Conservation (phyloP, 1,140 invertebrate genomes). For the Trachymyrmex septentrionalis region DNA sequence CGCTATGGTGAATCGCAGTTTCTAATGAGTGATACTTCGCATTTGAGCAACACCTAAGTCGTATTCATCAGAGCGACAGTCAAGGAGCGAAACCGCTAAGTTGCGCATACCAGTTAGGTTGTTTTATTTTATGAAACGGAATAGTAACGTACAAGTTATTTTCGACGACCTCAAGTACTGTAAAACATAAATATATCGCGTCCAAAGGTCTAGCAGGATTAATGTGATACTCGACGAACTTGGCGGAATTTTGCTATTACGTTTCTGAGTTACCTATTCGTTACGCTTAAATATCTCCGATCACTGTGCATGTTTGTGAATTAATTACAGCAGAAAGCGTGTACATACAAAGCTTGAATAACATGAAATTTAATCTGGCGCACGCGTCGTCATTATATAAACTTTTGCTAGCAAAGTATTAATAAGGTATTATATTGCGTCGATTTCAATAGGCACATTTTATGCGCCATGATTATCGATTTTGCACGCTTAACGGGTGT, state of each 20-base stretch:
- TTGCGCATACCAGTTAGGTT: not conserved
- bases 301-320: not conserved
- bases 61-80: slow-evolving; percentile 17
- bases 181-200: slow-evolving; percentile 38
- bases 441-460: not conserved
- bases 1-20: not conserved
- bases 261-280: slow-evolving; percentile 14
- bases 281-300: slow-evolving; percentile 11
- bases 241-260: slow-evolving; percentile 4
- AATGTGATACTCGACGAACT: not conserved
- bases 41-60: slow-evolving; percentile 31
- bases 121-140: slow-evolving; percentile 12
- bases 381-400: slow-evolving; percentile 5
- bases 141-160: slow-evolving; percentile 18
- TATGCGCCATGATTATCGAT: slow-evolving; percentile 20
- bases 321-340: slow-evolving; percentile 8
- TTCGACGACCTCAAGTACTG: slow-evolving; percentile 12
- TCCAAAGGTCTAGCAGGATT: not conserved
- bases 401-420: not conserved
- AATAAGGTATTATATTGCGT: slow-evolving; percentile 3
- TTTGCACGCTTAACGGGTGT: slow-evolving; percentile 8
- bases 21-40: slow-evolving; percentile 24
- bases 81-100: slow-evolving; percentile 27
- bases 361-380: slow-evolving; percentile 37
- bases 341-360: not conserved